phyloP scores from a whole-genome alignment of 2,113 vertebrate species.

The Rafetus swinhoei region DNA sequence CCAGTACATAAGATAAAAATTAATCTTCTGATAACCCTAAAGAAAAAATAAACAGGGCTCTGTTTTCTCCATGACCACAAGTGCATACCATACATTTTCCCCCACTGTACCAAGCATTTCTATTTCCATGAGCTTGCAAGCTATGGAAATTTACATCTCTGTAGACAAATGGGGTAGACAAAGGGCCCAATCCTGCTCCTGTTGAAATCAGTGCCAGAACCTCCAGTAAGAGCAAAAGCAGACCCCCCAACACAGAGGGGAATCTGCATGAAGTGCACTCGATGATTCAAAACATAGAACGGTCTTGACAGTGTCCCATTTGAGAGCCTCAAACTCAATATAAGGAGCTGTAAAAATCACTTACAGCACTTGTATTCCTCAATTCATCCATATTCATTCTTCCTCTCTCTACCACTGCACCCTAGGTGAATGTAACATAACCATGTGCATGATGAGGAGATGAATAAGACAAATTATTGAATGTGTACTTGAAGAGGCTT shows the following conservation, averaged over 20 bases:
- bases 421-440: conserved; percentile 51
- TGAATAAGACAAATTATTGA: conserved; percentile 55
- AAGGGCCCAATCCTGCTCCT: not conserved
- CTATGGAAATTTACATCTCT: not conserved
- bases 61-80: not conserved
- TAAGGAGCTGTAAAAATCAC: conserved; percentile 56
- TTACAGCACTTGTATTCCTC: conserved; percentile 25
- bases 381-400: conserved; percentile 68
- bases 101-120: not conserved
- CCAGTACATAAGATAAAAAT: not conserved
- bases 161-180: not conserved
- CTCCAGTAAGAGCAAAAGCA: not conserved
- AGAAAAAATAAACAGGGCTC: not conserved
- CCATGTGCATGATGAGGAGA: conserved; percentile 32
- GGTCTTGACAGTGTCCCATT: conserved; percentile 63
- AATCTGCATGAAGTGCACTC: conserved; percentile 50
- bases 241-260: not conserved
- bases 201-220: not conserved
- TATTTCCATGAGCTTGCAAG: not conserved
- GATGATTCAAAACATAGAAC: conserved; percentile 47
- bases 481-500: conserved; percentile 57
- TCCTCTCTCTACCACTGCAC: not conserved
- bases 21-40: not conserved
- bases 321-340: conserved; percentile 44
- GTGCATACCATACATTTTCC: not conserved